Base-by-base conservation (phyloP, 2,888 invertebrate genomes). In the Acrobasis suavella region DNA sequence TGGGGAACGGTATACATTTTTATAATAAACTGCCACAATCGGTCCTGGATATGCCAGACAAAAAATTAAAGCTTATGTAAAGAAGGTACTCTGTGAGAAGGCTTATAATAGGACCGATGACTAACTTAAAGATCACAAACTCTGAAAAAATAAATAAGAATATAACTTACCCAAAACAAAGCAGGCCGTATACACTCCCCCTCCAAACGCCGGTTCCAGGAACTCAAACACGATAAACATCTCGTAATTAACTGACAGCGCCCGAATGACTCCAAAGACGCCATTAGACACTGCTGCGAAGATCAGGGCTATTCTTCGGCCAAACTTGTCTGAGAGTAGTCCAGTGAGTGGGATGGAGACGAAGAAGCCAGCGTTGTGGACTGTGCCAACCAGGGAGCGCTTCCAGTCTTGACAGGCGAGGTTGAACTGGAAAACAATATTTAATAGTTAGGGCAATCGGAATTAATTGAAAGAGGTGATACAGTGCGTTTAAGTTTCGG, bases 341-440 rank as follows among this genome's bases (percentile, higher is more conserved):
- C 96, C 96, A 0, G 95, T 94, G 12, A 96, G 85, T 0, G 95
- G 95, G 58, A 96, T 93, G 16, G 96, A 95, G 69, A 96, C 83
- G 82, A 96, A 95, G 83, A 96, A 95, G 14, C 96, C 96, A 17
- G 95, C 88, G 75, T 95, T 96, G 81, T 96, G 95, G 14, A 96
- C 92, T 1, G 96, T 96, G 0, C 96, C 96, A 6, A 96, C 95
- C 59, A 96, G 77, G 0, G 96, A 94, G 9, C 96, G 87, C 86
- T 95, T 96, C 96, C 96, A 96, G 71, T 94, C 93, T 65, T 94
- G 93, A 71, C 96, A 96, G 65, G 93, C 94, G 16, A 96, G 87
- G 74, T 93, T 84, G 82, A 95, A 96, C 96, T 96, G 86, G 7
- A 91, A 91, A 61, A 54, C 73, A 42, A 9, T 22, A 7, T 32